Percentiles rank a stretch among this genome's conserved stretches.
phyloP scores from a whole-genome alignment of 2,113 vertebrate genomes.

The Callaeas wilsoni region DNA sequence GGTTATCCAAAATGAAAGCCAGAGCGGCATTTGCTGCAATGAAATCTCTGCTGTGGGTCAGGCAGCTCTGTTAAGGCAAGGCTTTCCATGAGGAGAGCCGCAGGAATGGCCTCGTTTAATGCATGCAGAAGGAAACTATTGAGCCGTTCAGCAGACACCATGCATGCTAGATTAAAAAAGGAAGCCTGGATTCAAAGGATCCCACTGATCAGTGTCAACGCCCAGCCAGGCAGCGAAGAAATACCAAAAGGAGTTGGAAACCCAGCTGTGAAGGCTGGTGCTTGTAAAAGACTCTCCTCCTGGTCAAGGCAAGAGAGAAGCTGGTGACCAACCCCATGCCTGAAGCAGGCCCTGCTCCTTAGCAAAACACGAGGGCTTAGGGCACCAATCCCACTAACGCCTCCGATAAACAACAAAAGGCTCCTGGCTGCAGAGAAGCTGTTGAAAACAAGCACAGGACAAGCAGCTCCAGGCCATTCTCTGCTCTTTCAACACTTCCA shows the following conservation, averaged over 20 bases:
- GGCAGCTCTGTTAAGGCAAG: neutral
- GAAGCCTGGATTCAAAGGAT: neutral
- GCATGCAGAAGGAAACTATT: neutral
- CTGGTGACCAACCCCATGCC: neutral
- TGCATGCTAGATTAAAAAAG: neutral
- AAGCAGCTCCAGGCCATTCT: neutral
- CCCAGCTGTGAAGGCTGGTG: neutral
- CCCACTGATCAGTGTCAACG: neutral
- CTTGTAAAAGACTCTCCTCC: neutral
- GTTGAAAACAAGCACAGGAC: neutral
- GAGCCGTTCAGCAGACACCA: neutral
- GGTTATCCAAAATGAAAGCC: constrained; percentile 2
- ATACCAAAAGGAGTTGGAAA: neutral
- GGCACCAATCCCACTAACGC: neutral
- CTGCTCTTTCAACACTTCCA: neutral
- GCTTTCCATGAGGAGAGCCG: neutral
- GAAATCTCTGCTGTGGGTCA: neutral
- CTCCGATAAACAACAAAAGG: neutral
- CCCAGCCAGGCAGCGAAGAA: neutral
- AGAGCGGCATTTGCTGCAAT: neutral
- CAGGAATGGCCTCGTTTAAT: neutral
- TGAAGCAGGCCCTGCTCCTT: neutral
- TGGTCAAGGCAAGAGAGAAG: neutral
- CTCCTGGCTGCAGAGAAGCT: neutral
- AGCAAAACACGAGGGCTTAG: neutral